Conservation (phyloP, 2,113 vertebrate species). For the Cyprinodon tularosa region DNA sequence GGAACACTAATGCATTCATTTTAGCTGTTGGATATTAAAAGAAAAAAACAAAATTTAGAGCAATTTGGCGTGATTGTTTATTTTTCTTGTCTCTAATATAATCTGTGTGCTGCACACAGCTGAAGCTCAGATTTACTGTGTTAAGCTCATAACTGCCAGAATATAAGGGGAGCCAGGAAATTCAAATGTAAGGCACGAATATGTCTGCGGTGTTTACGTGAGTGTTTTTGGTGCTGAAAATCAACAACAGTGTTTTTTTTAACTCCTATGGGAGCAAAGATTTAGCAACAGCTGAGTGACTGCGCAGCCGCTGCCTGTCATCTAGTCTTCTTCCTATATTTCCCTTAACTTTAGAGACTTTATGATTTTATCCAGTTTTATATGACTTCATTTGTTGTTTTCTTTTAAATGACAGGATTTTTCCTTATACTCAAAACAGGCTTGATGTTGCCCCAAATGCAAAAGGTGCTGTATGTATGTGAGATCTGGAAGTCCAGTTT, state of each 20-base stretch:
- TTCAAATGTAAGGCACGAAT: slow-evolving; percentile 49
- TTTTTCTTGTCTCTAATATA: slow-evolving; percentile 36
- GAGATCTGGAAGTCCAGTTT: no score
- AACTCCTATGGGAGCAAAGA: slow-evolving; percentile 13
- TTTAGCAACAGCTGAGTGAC: slow-evolving; percentile 20
- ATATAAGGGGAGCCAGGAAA: slow-evolving; percentile 23
- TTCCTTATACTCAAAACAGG: background rate
- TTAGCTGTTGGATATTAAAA: slow-evolving; percentile 6
- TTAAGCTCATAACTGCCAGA: slow-evolving; percentile 55
- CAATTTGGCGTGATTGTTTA: slow-evolving; percentile 34
- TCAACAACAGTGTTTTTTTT: slow-evolving; percentile 1
- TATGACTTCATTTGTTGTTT: background rate
- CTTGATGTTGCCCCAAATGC: no score
- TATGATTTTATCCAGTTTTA: no score
- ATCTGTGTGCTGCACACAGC: slow-evolving; percentile 32
- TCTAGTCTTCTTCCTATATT: slow-evolving; percentile 47
- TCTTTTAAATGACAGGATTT: slow-evolving; percentile 6
- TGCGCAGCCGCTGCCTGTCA: slow-evolving; percentile 4
- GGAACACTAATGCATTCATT: slow-evolving; percentile 26
- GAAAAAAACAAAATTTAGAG: background rate
- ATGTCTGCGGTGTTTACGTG: slow-evolving; percentile 36
- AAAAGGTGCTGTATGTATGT: no score
- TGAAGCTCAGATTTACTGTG: slow-evolving; percentile 48
- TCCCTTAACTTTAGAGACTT: background rate
- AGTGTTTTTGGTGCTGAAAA: slow-evolving; percentile 23